Evolutionary conservation across 1,140 invertebrate species (phyloP).

Genomic region (Tenebrio molitor): DNA sequence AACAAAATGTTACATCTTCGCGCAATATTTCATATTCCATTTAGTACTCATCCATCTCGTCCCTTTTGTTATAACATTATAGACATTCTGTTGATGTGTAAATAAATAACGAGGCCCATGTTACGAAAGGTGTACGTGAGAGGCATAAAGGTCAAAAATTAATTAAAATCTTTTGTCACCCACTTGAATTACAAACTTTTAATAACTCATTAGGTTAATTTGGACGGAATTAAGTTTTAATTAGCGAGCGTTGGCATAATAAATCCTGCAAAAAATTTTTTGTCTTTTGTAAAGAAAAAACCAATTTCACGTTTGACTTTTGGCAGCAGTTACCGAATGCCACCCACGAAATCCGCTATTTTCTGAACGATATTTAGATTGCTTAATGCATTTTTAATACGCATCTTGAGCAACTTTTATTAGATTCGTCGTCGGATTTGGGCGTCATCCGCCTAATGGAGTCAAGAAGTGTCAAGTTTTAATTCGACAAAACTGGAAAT

Average conservation of each 20-base stretch:
- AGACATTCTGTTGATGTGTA: too few relatives aligned
- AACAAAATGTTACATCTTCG: constrained; percentile 20
- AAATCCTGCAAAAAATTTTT: background rate
- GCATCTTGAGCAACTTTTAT: background rate
- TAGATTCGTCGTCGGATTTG: background rate
- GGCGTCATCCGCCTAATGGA: background rate
- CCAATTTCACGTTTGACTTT: too few relatives aligned
- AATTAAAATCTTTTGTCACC: background rate
- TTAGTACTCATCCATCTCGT: constrained; percentile 7
- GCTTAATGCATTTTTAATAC: background rate
- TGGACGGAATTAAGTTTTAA: background rate
- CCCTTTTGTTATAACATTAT: constrained; percentile 11
- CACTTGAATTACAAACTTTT: background rate
- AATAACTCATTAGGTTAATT: constrained; percentile 4
- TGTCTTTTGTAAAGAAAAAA: too few relatives aligned
- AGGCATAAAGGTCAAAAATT: constrained; percentile 4
- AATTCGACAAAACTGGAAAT: background rate
- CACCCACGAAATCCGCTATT: too few relatives aligned
- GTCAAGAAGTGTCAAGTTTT: background rate
- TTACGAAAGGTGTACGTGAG: background rate
- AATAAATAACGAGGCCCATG: too few relatives aligned
- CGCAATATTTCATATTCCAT: constrained; percentile 7
- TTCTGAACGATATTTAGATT: too few relatives aligned
- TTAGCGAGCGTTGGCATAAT: background rate
- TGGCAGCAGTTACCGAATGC: too few relatives aligned